These are phyloP conservation scores for Drosophila hamatofila DNA, from an alignment of 2,888 invertebrate species.

Conservation along the genomic window DNA sequence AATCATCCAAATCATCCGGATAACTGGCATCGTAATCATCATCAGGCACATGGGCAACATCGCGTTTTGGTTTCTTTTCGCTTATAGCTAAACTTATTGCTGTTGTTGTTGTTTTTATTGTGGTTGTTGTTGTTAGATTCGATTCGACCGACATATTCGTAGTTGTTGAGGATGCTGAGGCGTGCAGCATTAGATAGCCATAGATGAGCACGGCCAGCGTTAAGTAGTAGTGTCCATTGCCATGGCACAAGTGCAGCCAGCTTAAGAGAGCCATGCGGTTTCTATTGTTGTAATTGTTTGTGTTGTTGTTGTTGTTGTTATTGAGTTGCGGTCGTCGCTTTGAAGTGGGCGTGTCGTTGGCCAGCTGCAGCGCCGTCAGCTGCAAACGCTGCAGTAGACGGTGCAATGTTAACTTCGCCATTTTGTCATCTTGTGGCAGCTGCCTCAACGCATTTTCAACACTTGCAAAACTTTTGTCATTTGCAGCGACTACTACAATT, in stretches of 20 bases:
- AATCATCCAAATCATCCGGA: constrained; percentile 84
- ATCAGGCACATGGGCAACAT: constrained; percentile 84
- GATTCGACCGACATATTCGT: constrained; percentile 2
- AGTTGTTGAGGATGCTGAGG: constrained; percentile 61
- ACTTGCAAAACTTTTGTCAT: constrained; percentile 68
- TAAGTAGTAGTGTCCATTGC: constrained; percentile 67
- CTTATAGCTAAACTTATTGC: constrained; percentile 30
- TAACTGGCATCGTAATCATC: constrained; percentile 84
- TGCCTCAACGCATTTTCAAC: constrained; percentile 57
- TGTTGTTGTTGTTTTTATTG: constrained; percentile 29
- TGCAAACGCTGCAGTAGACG: constrained; percentile 70
- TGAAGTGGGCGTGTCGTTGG: constrained; percentile 48
- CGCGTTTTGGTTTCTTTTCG: constrained; percentile 69
- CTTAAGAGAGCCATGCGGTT: constrained; percentile 51
- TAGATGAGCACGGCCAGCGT: constrained; percentile 80
- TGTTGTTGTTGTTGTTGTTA: constrained; percentile 36
- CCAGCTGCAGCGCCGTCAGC: constrained; percentile 68
- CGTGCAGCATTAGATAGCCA: constrained; percentile 81
- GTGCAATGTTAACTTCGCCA: constrained; percentile 77
- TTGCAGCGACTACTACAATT: constrained; percentile 28
- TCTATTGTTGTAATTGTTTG: constrained; percentile 47
- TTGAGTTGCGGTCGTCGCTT: constrained; percentile 32
- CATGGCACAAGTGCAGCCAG: constrained; percentile 71
- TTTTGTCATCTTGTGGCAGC: constrained; percentile 67
- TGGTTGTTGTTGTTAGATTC: constrained; percentile 29